Base-by-base conservation (phyloP, 2,888 invertebrate genomes). In the Andrena marginata region DNA sequence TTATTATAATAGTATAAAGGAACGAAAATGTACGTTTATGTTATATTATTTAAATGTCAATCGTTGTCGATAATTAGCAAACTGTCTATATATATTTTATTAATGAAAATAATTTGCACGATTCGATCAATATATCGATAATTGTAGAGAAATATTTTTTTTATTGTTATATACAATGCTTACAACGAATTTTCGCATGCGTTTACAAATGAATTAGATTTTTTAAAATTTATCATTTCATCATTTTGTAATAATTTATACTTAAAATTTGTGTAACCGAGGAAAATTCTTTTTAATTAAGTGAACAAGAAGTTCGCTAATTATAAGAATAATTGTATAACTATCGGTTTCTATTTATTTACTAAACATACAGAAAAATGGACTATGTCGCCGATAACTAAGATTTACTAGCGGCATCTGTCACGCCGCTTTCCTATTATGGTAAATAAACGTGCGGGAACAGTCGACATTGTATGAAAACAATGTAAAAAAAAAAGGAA, bases 361-460 rank as follows among this genome's bases (percentile, higher is more conserved):
- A 59, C 16, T 31, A 67, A 42, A 5, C 5, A 59, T 33, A n/a
- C 10, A 16, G 31, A 10, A 54, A n/a, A 23, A 49, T 5, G n/a
- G 10, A 10, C 23, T 35, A 31, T 59, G 23, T 51, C 23, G 8
- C 3, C 60, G 75, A 29, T 51, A 68, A 64, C 49, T 10, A 7
- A 59, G 64, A 56, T 60, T 49, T 65, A 82, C 51, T 79, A 83
- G 78, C 80, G 86, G 56, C 86, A 80, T 65, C 85, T 85, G 64
- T 75, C 51, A 75, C 42, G 51, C 59, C 33, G 16, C 23, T 48
- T 64, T 72, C 76, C 64, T 62, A 69, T 80, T 70, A 73, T 33
- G 62, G 35, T 74, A 82, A 82, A 78, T 73, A 69, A 83, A 78
- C 35, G 77, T 76, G 68, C 6, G 49, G 35, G 69, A 60, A 31